Conservation (phyloP, 2,113 vertebrate genomes). For the Suncus etruscus region DNA sequence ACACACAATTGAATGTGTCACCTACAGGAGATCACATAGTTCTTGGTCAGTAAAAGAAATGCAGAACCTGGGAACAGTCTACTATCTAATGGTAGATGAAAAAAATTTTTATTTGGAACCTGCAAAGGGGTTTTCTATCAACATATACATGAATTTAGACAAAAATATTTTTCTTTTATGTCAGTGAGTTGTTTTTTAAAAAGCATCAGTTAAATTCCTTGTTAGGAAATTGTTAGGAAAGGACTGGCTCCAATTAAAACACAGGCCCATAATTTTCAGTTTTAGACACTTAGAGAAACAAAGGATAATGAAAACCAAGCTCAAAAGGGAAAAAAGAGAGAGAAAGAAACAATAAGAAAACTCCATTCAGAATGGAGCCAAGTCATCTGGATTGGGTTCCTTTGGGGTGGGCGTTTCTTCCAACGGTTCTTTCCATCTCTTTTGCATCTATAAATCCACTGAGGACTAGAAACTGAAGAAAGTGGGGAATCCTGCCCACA, state of each 20-base stretch:
- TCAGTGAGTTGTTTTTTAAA: conserved; percentile 38
- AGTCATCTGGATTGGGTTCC: conserved; percentile 9
- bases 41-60: conserved; percentile 17
- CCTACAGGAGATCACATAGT: not conserved
- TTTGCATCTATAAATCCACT: not conserved
- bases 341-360: not conserved
- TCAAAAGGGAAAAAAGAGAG: conserved; percentile 15
- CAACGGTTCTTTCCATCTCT: conserved; percentile 10
- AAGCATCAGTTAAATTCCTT: conserved; percentile 39
- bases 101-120: conserved; percentile 51
- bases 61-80: not conserved
- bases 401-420: not conserved
- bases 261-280: conserved; percentile 45
- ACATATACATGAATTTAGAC: conserved; percentile 24
- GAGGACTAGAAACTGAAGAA: not conserved
- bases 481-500: not conserved
- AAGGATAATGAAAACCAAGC: conserved; percentile 51
- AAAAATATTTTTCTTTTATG: conserved; percentile 37
- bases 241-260: conserved; percentile 39
- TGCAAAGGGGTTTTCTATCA: not conserved
- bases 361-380: conserved; percentile 3
- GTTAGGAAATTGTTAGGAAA: not conserved
- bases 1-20: not conserved
- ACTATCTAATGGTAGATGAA: not conserved
- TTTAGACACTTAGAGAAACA: conserved; percentile 50